phyloP scores from a whole-genome alignment of 2,797 vertebrate species.

The Xenopus petersii region DNA sequence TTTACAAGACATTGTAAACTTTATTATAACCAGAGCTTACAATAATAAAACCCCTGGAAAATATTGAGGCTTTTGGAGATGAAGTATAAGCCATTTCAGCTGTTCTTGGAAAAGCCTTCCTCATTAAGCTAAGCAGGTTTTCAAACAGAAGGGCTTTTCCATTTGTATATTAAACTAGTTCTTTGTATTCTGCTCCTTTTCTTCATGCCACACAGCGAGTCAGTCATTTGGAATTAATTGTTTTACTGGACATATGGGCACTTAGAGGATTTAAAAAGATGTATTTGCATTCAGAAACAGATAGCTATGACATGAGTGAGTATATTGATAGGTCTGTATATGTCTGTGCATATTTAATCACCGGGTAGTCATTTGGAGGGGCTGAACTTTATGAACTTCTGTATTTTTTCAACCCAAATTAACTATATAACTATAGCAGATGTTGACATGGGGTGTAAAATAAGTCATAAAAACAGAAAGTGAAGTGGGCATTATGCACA shows the following conservation, averaged over 20 bases:
- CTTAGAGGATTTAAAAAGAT: neutral
- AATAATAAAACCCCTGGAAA: neutral
- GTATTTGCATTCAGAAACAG: neutral
- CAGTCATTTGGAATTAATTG: neutral
- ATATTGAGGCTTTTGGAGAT: neutral
- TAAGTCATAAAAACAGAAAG: too few relatives aligned
- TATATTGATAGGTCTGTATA: too few relatives aligned
- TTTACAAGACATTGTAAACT: conserved; percentile 1
- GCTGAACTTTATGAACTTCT: too few relatives aligned
- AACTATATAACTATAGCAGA: too few relatives aligned
- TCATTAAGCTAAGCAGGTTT: neutral
- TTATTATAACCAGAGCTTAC: conserved; percentile 6
- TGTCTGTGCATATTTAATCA: too few relatives aligned
- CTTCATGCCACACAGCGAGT: neutral
- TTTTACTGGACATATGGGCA: neutral
- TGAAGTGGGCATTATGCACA: too few relatives aligned
- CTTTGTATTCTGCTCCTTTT: neutral
- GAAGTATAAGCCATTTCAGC: neutral
- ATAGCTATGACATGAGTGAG: neutral
- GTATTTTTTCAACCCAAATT: too few relatives aligned
- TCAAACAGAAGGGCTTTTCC: neutral
- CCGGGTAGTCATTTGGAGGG: too few relatives aligned
- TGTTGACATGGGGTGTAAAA: too few relatives aligned
- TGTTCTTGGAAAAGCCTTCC: neutral
- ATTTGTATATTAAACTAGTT: neutral